Evolutionary conservation across 2,797 vertebrate species (phyloP), one percentile per base, ranked within the genome.

Genomic region (Arremon aurantiirostris): DNA sequence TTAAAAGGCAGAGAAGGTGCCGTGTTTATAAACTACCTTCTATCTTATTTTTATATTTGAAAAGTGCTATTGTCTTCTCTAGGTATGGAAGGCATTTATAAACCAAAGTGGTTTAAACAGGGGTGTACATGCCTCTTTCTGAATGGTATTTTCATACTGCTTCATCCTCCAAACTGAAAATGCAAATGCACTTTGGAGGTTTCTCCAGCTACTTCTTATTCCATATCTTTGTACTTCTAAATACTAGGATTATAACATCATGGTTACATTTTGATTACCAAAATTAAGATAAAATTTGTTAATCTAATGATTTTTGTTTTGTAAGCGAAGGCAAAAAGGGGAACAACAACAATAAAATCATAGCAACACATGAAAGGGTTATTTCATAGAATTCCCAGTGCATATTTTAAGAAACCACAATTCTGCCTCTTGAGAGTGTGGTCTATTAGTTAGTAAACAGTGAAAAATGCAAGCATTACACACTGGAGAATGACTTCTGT

Each of bases 401-500:
- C 47, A 28, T 89, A 77, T 80, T 90, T 94, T 71, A 91, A 64
- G 92, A 92, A 95, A 92, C 65, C 79, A 80, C 82, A 89, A 76
- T 52, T 86, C 52, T 90, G 73, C 57, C 57, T 87, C 82, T 94
- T 15, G 50, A 94, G 50, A 95, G 39, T 65, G 23, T 59, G 69
- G 61, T 89, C 71, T 87, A 14, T 34, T 78, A 80, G 84, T 82
- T 82, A 85, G 89, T 87, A 94, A 95, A 95, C 72, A 92, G 91
- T 59, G 39, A 91, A 89, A 87, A 92, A 90, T 23, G 8, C 12
- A 71, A 90, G 60, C 30, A 2, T 80, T 80, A 94, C 61, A 86
- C 46, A 65, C 80, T 89, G 65, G 55, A 94, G 77, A 89, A 76
- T 73, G 71, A 94, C 95, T 96, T 96, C 56, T 81, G 91, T 75